Base-by-base conservation (phyloP, 2,888 invertebrate species). In the Leptinotarsa peninsularis region DNA sequence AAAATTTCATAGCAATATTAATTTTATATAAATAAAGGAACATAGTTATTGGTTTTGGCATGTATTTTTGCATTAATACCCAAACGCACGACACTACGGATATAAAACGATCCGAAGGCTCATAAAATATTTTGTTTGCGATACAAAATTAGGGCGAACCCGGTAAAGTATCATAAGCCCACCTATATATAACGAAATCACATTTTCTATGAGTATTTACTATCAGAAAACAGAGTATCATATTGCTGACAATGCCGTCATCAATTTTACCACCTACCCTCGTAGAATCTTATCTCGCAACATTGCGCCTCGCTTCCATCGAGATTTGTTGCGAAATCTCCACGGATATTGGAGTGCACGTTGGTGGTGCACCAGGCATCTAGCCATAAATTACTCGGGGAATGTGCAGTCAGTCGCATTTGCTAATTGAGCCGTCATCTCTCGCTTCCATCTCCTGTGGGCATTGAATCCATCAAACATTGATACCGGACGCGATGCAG, bases 401-500 rank as follows among this genome's bases (percentile, higher is more conserved):
- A 58, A 58, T 58, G 58, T 58, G 58, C 23, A 58, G 58, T 23
- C 58, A 27, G 58, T 15, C 58, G 58, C 58, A 58, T 58, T 58
- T 23, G 58, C 58, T 58, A 58, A 58, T 58, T 58, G 58, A 58
- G 58, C 58, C 18, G 58, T 58, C 58, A 58, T 58, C 58, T 58
- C 58, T 54, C 54, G 18, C 18, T 54, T 3, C 58, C 58, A 23
- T 4, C 21, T 58, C 58, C 58, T 15, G 14, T 23, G 58, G 58
- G 58, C 15, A 58, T 27, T 15, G 58, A 58, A 58, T 21, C 23
- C 58, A 58, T 58, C 58, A 58, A 23, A 23, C 4, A 58, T 58
- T 23, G 58, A 58, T 58, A 58, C 14, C 58, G 58, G 58, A 58
- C 14, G 23, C 4, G 23, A 58, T 13, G 58, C 58, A 21, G 27